Evolutionary conservation across 2,797 vertebrate genomes (phyloP), one percentile per base, ranked within the genome.

Genomic region (Oophaga sylvatica): DNA sequence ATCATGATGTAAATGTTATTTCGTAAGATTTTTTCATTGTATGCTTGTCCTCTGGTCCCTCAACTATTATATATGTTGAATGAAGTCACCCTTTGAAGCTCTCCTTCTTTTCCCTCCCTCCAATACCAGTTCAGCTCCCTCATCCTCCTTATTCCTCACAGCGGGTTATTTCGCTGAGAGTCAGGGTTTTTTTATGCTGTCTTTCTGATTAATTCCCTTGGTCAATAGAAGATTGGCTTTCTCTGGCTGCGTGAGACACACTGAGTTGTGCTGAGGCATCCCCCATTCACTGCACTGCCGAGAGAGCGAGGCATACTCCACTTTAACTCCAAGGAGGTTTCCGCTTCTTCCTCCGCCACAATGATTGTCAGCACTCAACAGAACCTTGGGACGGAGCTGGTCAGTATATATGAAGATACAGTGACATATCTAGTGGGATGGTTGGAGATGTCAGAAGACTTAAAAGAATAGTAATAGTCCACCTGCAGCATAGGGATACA

Each of bases 301-400:
- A 77, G 65, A 62, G 59, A 88, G 63, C 63, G n/a, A 85, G 90
- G 90, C 87, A 91, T 87, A 91, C 88, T 90, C 65, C 62, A 76
- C 83, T 85, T 70, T 89, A 79, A 91, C 90, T 92, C 91, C 88
- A 89, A 92, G 89, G 87, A 81, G 89, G 65, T 60, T 89, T 90
- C 90, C 29, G 65, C 86, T 90, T 67, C 48, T 53, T 92, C 91
- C 35, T 83, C 87, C 88, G 93, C 91, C 86, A 91, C 87, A 88
- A 96, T 96, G 96, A 96, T 96, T 90, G 95, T 95, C 89, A 96
- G 95, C 93, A 96, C 96, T 93, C 96, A 96, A 90, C 96, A 96
- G 89, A 96, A 95, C 92, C 92, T 96, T 94, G 95, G 94, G 88
- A 94, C 95, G 84, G 96, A 96, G 84, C 94, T 94, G 95, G 96